These are phyloP conservation scores for Heterodera filipjevi DNA, from an alignment of 2,888 invertebrate species.

Conservation along the genomic window DNA sequence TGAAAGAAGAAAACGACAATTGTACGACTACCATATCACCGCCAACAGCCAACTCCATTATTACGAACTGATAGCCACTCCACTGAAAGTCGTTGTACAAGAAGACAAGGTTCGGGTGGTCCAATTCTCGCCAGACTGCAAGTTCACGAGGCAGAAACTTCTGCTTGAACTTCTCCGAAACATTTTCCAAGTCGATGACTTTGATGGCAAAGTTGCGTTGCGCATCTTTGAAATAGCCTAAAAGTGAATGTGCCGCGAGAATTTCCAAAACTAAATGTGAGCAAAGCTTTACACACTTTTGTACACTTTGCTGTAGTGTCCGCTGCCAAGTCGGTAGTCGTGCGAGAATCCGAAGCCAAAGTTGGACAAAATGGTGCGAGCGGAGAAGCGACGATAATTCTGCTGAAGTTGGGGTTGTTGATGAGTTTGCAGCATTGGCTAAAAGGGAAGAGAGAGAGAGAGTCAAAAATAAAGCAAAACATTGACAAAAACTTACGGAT, in stretches of 20 bases:
- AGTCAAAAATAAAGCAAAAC: too few relatives aligned
- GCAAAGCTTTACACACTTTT: constrained; percentile 11
- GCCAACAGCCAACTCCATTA: constrained; percentile 61
- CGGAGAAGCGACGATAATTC: constrained; percentile 15
- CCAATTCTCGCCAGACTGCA: constrained; percentile 52
- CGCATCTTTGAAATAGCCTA: constrained; percentile 10
- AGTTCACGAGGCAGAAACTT: constrained; percentile 58
- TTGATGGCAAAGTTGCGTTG: constrained; percentile 52
- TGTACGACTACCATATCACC: neutral
- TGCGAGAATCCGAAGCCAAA: constrained; percentile 25
- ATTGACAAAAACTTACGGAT: too few relatives aligned
- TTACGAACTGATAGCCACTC: neutral
- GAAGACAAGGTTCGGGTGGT: constrained; percentile 40
- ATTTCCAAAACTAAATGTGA: neutral
- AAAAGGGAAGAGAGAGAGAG: too few relatives aligned
- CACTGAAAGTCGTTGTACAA: constrained; percentile 23
- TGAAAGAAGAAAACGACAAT: neutral
- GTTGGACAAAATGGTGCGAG: constrained; percentile 20
- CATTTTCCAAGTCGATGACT: constrained; percentile 45
- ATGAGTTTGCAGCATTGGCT: constrained; percentile 1
- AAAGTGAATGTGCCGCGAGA: neutral
- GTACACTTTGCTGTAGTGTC: constrained; percentile 56
- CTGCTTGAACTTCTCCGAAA: constrained; percentile 49
- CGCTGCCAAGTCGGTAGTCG: constrained; percentile 48
- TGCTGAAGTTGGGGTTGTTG: neutral